Percentiles rank a stretch among this genome's conserved stretches.
These are phyloP conservation scores for Greenwoodochromis staneri DNA, from an alignment of 2,113 vertebrate species.

Conservation along the genomic window DNA sequence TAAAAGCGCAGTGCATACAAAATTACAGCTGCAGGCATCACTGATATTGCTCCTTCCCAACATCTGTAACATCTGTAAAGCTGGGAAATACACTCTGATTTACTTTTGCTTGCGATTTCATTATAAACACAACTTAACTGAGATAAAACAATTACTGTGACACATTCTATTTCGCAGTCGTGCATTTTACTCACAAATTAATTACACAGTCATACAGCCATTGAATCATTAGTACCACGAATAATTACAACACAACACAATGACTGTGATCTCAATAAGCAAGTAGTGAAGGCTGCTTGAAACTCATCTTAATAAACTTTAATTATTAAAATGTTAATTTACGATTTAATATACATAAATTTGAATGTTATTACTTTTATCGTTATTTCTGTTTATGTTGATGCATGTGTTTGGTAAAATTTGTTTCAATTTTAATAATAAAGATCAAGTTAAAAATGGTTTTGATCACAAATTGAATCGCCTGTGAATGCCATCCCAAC, in stretches of 20 bases:
- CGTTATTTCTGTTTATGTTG: not conserved
- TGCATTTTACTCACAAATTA: not conserved
- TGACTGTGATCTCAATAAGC: not conserved
- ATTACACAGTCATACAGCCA: not conserved
- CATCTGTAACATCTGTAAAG: not conserved
- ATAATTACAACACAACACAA: not conserved
- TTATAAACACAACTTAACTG: not conserved
- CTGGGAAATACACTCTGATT: accelerated
- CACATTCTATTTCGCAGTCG: not conserved
- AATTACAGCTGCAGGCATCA: not conserved
- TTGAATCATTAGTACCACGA: not conserved
- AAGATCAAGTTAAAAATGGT: not conserved
- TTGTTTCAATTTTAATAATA: not conserved
- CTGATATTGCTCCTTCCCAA: not conserved
- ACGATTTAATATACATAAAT: not conserved
- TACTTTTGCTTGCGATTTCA: not conserved
- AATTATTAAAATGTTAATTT: not conserved
- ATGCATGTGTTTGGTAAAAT: not conserved
- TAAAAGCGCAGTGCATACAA: not conserved
- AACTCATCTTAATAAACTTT: not conserved
- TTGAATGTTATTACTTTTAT: not conserved
- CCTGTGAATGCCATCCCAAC: not conserved
- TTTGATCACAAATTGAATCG: accelerated
- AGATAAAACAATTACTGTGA: not conserved
- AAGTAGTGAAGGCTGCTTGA: not conserved